A percentile compares a stretch with the other conserved stretches of the same genome.
phyloP scores from a whole-genome alignment of 2,113 vertebrate species.

The Balaeniceps rex region DNA sequence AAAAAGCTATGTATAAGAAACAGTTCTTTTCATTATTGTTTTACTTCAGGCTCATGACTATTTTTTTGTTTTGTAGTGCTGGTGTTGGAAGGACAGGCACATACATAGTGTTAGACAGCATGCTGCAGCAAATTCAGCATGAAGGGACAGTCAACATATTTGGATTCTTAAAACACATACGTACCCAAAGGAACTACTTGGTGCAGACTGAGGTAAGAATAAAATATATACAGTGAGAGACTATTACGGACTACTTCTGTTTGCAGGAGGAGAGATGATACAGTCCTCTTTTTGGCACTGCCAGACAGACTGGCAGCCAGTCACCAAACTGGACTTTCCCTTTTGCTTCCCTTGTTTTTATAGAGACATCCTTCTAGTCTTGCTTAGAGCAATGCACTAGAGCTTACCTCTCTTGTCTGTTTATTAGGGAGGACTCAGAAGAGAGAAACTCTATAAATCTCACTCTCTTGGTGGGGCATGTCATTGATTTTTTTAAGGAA shows the following conservation, averaged over 20 bases:
- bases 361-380: background rate
- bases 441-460: background rate
- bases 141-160: constrained; percentile 86
- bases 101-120: constrained; percentile 95
- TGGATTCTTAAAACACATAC: constrained; percentile 95
- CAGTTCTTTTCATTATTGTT: background rate
- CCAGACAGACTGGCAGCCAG: background rate
- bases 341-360: background rate
- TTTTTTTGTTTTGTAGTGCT: constrained; percentile 76
- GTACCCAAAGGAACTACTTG: constrained; percentile 93
- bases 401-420: background rate
- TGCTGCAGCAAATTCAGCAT: constrained; percentile 90
- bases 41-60: constrained; percentile 1
- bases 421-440: background rate
- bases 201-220: constrained; percentile 93
- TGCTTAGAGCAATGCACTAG: background rate
- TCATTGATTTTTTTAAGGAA: background rate
- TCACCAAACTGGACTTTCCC: background rate
- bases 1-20: background rate
- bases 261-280: background rate
- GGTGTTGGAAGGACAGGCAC: constrained; percentile 94
- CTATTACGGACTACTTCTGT: background rate
- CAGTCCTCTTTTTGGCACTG: background rate
- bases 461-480: background rate
- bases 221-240: background rate